These are phyloP conservation scores for Calameuta idolon DNA, from an alignment of 2,888 invertebrate species.

Conservation along the genomic window DNA sequence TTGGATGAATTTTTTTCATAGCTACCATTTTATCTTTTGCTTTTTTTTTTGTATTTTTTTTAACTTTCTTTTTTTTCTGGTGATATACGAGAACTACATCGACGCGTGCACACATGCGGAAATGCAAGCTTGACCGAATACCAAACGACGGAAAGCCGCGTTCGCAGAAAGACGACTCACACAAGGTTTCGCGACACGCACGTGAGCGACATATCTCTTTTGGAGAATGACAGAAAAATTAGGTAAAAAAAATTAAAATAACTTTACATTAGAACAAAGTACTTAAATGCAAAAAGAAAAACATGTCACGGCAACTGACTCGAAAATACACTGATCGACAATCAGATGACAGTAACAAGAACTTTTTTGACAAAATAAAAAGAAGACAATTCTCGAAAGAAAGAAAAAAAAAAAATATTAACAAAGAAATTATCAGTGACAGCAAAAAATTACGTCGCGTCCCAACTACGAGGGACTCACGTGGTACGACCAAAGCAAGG, in stretches of 20 bases:
- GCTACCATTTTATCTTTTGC: neutral
- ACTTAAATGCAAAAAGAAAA: neutral
- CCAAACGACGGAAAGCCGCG: conserved; percentile 19
- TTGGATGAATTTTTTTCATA: neutral
- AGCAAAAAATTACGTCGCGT: neutral
- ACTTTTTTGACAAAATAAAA: neutral
- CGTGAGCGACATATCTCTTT: neutral
- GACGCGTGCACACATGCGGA: conserved; percentile 35
- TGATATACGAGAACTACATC: conserved; percentile 26
- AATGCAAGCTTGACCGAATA: conserved; percentile 38
- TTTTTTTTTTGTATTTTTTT: neutral
- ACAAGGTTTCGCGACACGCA: neutral
- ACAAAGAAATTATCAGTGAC: neutral
- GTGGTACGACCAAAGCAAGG: conserved; percentile 40
- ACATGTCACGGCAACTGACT: neutral
- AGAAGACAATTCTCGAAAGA: neutral
- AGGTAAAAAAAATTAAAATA: neutral
- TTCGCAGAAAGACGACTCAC: conserved; percentile 41
- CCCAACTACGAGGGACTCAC: conserved; percentile 26
- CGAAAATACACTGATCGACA: no score
- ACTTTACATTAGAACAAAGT: neutral
- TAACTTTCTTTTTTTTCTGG: neutral
- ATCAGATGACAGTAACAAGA: no score
- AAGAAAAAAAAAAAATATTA: neutral
- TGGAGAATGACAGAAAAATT: neutral